These are phyloP conservation scores for Enteromius trimaculatus DNA, from an alignment of 2,797 vertebrate species.

Conservation along the genomic window DNA sequence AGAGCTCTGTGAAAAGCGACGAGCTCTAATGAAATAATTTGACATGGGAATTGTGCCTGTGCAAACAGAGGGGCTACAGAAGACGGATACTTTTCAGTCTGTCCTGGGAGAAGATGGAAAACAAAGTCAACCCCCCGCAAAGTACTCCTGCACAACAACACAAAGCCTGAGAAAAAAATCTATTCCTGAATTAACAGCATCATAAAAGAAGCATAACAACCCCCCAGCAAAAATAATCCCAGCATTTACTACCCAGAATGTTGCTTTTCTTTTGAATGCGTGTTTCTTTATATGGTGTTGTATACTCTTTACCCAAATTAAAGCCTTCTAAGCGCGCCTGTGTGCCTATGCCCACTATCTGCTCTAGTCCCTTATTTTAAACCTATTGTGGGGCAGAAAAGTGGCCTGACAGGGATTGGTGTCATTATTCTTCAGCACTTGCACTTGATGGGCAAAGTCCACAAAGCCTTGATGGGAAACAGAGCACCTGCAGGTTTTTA, in stretches of 20 bases:
- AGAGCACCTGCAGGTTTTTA: conserved; percentile 48
- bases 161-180: conserved; percentile 7
- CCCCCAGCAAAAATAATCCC: not conserved
- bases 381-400: conserved; percentile 29
- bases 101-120: not conserved
- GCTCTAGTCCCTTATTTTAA: conserved; percentile 30
- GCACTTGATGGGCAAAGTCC: too few relatives aligned
- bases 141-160: conserved; percentile 21
- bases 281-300: not conserved
- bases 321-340: conserved; percentile 1
- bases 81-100: conserved; percentile 19
- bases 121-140: conserved; percentile 9
- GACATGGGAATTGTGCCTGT: conserved; percentile 24
- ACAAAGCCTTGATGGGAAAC: conserved; percentile 51
- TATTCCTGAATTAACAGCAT: conserved; percentile 40
- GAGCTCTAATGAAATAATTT: conserved; percentile 49
- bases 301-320: not conserved
- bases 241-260: conserved; percentile 32
- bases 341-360: not conserved
- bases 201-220: conserved; percentile 43
- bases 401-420: conserved; percentile 27
- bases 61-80: conserved; percentile 8
- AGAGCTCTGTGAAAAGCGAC: conserved; percentile 24
- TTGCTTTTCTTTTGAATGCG: not conserved
- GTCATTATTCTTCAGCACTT: conserved; percentile 43